Percentiles rank a stretch among this genome's conserved stretches.
Conservation (phyloP, 2,797 vertebrate genomes). For the Sitta carolinensis region DNA sequence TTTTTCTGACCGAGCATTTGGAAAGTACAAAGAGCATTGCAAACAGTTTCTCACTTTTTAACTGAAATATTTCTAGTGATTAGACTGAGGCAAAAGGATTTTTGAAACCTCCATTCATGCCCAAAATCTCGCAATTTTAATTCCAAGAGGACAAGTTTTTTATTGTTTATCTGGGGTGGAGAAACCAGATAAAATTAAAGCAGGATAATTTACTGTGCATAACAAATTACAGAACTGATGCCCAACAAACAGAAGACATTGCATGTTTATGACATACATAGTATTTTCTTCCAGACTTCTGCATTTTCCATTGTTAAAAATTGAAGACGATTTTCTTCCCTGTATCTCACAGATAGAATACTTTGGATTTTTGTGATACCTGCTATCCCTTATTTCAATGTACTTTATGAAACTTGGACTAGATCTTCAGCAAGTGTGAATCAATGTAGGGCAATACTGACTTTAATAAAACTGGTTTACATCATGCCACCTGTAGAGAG, state of each 20-base stretch:
- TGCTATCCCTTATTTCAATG: neutral
- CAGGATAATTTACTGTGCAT: neutral
- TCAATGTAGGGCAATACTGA: neutral
- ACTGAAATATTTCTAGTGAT: neutral
- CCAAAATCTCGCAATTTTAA: neutral
- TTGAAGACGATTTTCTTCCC: neutral
- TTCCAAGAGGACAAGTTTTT: neutral
- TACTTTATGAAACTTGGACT: neutral
- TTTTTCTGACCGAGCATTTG: neutral
- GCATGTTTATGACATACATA: neutral
- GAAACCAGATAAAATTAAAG: neutral
- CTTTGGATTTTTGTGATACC: neutral
- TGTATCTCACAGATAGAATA: neutral
- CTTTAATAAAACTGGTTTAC: neutral
- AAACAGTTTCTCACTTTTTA: neutral
- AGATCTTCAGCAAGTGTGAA: neutral
- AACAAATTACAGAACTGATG: neutral
- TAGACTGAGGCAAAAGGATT: neutral
- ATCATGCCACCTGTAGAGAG: neutral
- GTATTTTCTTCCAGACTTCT: neutral
- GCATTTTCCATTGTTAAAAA: neutral
- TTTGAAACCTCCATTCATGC: neutral
- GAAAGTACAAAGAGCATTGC: neutral
- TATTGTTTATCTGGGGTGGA: neutral
- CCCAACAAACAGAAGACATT: neutral